Conservation (phyloP, 1,140 invertebrate species). For the Neelides sp. region DNA sequence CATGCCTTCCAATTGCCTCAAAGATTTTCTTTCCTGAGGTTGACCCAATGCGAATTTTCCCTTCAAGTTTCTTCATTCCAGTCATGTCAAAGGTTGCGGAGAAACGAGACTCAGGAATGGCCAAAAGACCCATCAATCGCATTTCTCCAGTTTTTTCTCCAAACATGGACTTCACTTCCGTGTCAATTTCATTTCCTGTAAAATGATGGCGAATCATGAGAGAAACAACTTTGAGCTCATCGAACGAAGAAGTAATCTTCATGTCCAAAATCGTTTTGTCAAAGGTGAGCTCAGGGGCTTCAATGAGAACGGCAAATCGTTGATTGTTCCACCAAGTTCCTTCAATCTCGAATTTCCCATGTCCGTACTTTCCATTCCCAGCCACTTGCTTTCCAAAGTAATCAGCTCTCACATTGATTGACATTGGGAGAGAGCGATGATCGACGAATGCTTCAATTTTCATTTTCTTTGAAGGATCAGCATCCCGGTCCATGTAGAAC, state of each 20-base stretch:
- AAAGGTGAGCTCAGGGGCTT: neutral
- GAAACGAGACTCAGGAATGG: too few relatives aligned
- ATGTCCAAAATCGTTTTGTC: neutral
- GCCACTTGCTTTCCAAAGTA: conserved; percentile 15
- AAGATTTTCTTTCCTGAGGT: too few relatives aligned
- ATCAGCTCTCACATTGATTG: conserved; percentile 9
- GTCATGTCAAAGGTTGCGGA: neutral
- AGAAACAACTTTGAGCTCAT: conserved; percentile 12
- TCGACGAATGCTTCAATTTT: conserved; percentile 1
- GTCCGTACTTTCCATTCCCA: conserved; percentile 4
- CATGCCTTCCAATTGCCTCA: too few relatives aligned
- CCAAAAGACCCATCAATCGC: too few relatives aligned
- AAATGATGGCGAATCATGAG: conserved; percentile 13
- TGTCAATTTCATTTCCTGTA: conserved; percentile 5
- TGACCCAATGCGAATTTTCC: neutral
- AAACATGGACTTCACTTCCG: too few relatives aligned
- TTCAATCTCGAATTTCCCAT: neutral
- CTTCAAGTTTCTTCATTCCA: neutral
- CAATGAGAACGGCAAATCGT: neutral
- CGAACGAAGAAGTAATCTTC: conserved; percentile 21
- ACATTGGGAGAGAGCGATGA: too few relatives aligned
- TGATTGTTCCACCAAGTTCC: neutral
- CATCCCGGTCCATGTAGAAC: conserved; percentile 10
- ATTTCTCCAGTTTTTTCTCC: too few relatives aligned
- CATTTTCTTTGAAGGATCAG: conserved; percentile 5